These are phyloP conservation scores for Falco columbarius DNA, from an alignment of 2,797 vertebrate species.

Conservation along the genomic window DNA sequence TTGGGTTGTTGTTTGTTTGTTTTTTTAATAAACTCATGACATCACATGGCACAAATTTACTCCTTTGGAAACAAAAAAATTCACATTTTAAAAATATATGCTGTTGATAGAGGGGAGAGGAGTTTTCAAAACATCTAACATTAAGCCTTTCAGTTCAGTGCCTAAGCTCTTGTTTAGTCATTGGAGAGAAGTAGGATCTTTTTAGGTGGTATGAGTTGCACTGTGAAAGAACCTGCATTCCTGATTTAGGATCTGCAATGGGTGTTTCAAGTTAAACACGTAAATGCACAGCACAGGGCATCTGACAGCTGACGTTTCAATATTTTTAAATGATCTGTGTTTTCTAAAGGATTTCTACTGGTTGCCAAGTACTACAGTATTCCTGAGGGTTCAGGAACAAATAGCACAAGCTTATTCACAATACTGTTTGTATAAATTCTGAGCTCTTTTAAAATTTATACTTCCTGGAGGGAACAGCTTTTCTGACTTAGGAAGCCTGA, in stretches of 20 bases:
- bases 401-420: neutral
- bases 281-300: neutral
- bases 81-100: neutral
- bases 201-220: neutral
- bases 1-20: no score
- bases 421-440: neutral
- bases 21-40: neutral
- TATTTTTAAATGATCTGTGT: neutral
- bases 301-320: neutral
- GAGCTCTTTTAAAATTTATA: neutral
- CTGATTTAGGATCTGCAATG: neutral
- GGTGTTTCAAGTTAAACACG: neutral
- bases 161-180: neutral
- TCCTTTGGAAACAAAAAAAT: neutral
- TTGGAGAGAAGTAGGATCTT: neutral
- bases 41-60: neutral
- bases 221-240: neutral
- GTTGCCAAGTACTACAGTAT: neutral
- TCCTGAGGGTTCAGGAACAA: neutral
- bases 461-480: neutral
- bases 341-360: neutral
- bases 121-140: neutral
- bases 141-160: neutral
- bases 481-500: neutral
- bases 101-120: neutral